phyloP scores from a whole-genome alignment of 1,140 invertebrate genomes.

The Medauroidea extradentata region DNA sequence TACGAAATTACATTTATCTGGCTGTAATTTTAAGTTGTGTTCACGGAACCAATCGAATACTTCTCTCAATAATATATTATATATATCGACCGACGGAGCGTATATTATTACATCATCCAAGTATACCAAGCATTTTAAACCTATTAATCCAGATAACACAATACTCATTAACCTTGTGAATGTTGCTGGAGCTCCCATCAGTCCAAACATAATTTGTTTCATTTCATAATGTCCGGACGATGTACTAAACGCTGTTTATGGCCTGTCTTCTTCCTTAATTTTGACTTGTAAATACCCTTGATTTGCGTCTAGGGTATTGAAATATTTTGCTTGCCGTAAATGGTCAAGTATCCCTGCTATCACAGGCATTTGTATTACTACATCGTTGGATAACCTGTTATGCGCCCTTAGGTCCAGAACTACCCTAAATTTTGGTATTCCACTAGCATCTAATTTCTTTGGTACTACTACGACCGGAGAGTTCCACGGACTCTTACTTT shows the following conservation, averaged over 20 bases:
- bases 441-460: no score
- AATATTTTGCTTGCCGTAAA: conserved; percentile 37
- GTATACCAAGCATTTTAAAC: conserved; percentile 36
- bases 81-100: conserved; percentile 32
- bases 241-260: conserved; percentile 45
- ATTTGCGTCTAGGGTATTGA: conserved; percentile 43
- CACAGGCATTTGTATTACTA: no score
- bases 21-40: conserved; percentile 43
- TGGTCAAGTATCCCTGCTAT: conserved; percentile 35
- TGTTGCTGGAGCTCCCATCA: conserved; percentile 29
- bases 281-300: conserved; percentile 49
- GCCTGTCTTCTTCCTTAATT: conserved; percentile 32
- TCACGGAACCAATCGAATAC: conserved; percentile 39
- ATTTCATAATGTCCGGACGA: conserved; percentile 39
- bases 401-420: no score
- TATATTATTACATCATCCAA: conserved; percentile 44
- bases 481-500: no score
- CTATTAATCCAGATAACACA: conserved; percentile 34
- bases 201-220: conserved; percentile 30
- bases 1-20: conserved; percentile 46
- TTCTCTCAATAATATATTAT: conserved; percentile 27
- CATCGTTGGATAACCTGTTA: no score
- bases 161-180: conserved; percentile 36
- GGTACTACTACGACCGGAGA: no score
- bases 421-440: no score